Conservation (phyloP, 2,888 invertebrate genomes). For the Drosophila formosana region DNA sequence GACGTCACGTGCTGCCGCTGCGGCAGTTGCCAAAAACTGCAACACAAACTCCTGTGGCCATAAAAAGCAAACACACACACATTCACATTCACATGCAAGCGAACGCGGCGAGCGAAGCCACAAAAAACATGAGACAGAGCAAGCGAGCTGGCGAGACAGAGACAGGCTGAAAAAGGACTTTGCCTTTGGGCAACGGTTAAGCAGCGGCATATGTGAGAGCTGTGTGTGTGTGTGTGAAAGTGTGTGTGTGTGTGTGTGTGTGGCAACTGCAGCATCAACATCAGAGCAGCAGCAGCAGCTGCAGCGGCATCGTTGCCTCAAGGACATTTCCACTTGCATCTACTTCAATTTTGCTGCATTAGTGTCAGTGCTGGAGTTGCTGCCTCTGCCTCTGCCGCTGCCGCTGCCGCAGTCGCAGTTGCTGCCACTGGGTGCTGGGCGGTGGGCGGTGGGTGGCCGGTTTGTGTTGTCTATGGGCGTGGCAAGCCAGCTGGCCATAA, state of each 20-base stretch:
- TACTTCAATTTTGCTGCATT: conserved; percentile 79
- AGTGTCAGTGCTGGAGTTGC: conserved; percentile 65
- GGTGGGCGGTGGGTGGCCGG: conserved; percentile 19
- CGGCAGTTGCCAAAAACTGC: conserved; percentile 65
- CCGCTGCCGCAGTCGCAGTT: conserved; percentile 5
- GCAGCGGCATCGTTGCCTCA: conserved; percentile 60
- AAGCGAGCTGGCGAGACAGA: conserved; percentile 17
- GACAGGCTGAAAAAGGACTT: conserved; percentile 20
- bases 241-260: conserved; percentile 26
- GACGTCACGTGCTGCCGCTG: conserved; percentile 62
- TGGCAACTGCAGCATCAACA: conserved; percentile 32
- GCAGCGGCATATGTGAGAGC: conserved; percentile 46
- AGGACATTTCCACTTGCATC: conserved; percentile 77
- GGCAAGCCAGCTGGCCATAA: conserved; percentile 59
- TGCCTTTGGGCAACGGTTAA: conserved; percentile 67
- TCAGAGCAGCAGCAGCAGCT: conserved; percentile 16
- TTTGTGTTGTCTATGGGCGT: conserved; percentile 44
- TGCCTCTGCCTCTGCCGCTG: conserved; percentile 18
- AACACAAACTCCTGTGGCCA: conserved; percentile 66
- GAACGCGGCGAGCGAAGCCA: conserved; percentile 16
- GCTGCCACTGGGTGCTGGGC: conserved; percentile 2
- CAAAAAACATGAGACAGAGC: conserved; percentile 11
- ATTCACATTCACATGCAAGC: conserved; percentile 38
- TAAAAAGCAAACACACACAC: conserved; percentile 54
- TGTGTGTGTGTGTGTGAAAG: conserved; percentile 15